Evolutionary conservation across 2,888 invertebrate species (phyloP).

Genomic region (Palloptera scutellata): DNA sequence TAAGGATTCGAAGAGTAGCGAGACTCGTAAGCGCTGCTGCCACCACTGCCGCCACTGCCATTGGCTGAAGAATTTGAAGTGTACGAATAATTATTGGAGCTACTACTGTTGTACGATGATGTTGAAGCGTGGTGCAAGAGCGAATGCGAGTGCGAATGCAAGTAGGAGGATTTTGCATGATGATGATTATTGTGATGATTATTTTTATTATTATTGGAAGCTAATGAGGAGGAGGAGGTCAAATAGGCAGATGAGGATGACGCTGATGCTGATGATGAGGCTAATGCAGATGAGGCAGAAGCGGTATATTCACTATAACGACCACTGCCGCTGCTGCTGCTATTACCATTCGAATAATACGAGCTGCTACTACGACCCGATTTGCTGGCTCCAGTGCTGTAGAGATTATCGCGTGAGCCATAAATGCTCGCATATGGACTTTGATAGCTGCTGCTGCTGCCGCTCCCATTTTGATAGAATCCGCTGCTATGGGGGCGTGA

Average conservation of each 20-base stretch:
- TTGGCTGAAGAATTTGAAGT: slow-evolving; percentile 39
- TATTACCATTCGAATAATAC: slow-evolving; percentile 56
- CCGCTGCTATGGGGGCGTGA: slow-evolving; percentile 61
- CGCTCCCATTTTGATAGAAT: slow-evolving; percentile 52
- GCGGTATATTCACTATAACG: slow-evolving; percentile 35
- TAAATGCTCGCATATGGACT: slow-evolving; percentile 61
- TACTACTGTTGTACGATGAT: slow-evolving; percentile 38
- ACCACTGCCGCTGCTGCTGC: slow-evolving; percentile 37
- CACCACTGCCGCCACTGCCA: slow-evolving; percentile 23
- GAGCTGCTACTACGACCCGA: slow-evolving; percentile 44
- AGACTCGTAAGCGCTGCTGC: slow-evolving; percentile 49
- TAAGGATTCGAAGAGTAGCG: slow-evolving; percentile 55
- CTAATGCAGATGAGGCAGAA: slow-evolving; percentile 35
- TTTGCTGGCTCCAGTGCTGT: slow-evolving; percentile 46
- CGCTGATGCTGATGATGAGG: slow-evolving; percentile 38
- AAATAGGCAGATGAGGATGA: slow-evolving; percentile 29
- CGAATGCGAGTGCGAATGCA: neutral
- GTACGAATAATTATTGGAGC: slow-evolving; percentile 38
- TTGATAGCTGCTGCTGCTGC: slow-evolving; percentile 50
- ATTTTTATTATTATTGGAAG: slow-evolving; percentile 1
- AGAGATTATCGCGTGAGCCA: slow-evolving; percentile 61
- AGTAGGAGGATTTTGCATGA: slow-evolving; percentile 19
- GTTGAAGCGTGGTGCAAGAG: slow-evolving; percentile 28
- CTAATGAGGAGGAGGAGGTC: slow-evolving; percentile 26
- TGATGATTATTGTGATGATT: slow-evolving; percentile 28